Evolutionary conservation across 2,888 invertebrate genomes (phyloP).

Genomic region (Erebia ligea): DNA sequence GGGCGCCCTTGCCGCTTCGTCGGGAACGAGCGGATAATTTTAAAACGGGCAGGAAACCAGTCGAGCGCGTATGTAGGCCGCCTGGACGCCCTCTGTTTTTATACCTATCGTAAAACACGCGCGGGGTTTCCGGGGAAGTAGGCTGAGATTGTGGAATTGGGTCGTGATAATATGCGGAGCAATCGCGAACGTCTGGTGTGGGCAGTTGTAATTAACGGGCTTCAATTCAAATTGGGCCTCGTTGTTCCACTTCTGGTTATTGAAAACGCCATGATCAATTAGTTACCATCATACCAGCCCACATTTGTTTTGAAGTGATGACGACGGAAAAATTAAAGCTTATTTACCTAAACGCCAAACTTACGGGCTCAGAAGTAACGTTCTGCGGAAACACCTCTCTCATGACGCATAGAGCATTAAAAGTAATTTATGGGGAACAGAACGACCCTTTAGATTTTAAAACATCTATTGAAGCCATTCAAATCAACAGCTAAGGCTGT

Average conservation of each 20-base stretch:
- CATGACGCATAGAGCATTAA: neutral
- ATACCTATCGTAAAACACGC: constrained; percentile 67
- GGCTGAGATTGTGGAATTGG: constrained; percentile 70
- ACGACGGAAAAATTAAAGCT: neutral
- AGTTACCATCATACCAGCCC: neutral
- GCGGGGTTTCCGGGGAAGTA: constrained; percentile 75
- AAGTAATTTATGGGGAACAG: neutral
- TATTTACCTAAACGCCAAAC: neutral
- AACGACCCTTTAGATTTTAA: too few relatives aligned
- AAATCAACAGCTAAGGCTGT: too few relatives aligned
- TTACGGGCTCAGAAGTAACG: neutral
- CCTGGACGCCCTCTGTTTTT: constrained; percentile 67
- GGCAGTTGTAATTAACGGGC: constrained; percentile 22
- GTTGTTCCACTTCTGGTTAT: constrained; percentile 16
- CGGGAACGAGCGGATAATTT: constrained; percentile 74
- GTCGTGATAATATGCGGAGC: constrained; percentile 59
- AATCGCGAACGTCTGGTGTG: constrained; percentile 44
- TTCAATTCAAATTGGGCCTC: constrained; percentile 6
- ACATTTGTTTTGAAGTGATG: neutral
- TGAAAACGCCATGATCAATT: constrained; percentile 10
- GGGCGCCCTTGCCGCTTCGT: constrained; percentile 74
- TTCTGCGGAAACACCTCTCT: neutral
- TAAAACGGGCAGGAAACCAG: constrained; percentile 77
- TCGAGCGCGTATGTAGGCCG: constrained; percentile 77
- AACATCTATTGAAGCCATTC: too few relatives aligned